Base-by-base conservation (phyloP, 2,113 vertebrate genomes). In the Misgurnus anguillicaudatus region DNA sequence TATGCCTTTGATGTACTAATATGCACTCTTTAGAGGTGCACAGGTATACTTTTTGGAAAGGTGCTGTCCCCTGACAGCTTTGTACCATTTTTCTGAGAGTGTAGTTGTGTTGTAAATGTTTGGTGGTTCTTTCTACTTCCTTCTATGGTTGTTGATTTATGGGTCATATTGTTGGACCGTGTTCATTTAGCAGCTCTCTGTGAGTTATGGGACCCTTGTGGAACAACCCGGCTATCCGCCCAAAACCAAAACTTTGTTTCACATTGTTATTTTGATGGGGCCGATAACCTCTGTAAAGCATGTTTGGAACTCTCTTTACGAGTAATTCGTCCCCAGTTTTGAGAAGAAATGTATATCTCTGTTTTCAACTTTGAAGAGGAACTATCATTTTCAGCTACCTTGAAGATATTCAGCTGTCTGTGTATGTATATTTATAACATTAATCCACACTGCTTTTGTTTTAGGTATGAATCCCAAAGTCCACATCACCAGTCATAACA, bases 121-220 rank as follows among this genome's bases (percentile, higher is more conserved):
- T 47, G 24, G 47, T 75, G 47, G 70, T 47, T 71, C 39, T 57
- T 16, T 60, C 51, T 51, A 19, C n/a, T 70, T 75, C 74, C 74
- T 76, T 42, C 61, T 13, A 3, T 38, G 73, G 45, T 1, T n/a
- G 53, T n/a, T 57, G 17, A 39, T 76, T 64, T 64, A 76, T 53
- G 38, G 45, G 61, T 31, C 17, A 51, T 61, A 76, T 65, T 76
- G 74, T 76, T 76, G 10, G 9, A 39, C 47, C 5, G 51, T 38
- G 55, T 61, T 73, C 75, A 42, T 78, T 75, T 76, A 63, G 31
- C 19, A 45, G 73, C 53, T 80, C 17, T 24, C 80, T 57, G 36
- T 80, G 73, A 45, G 57, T 77, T 79, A 47, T 74, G 42, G 53
- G 74, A 53, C 62, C 72, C 31, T 66, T 74, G 45, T 70, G 17